Conservation (phyloP, 2,888 invertebrate species). For the Notodonta dromedarius region DNA sequence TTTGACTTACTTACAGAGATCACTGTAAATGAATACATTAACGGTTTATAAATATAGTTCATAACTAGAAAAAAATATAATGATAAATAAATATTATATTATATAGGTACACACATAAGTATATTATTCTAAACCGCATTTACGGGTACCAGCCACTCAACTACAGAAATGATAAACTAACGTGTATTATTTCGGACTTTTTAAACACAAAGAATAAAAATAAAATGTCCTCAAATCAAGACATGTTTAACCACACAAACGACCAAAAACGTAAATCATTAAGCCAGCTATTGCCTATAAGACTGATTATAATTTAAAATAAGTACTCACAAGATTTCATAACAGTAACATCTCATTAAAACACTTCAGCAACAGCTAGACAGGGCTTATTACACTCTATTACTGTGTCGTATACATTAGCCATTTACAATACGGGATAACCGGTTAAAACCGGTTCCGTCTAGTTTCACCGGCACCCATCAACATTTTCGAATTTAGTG, state of each 20-base stretch:
- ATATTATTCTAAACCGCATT: too few relatives aligned
- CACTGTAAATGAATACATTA: too few relatives aligned
- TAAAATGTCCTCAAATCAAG: too few relatives aligned
- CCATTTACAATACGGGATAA: constrained; percentile 20
- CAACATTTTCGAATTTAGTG: constrained; percentile 42
- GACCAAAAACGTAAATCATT: constrained; percentile 23
- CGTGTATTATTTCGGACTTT: too few relatives aligned
- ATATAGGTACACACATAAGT: too few relatives aligned
- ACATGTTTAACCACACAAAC: background rate
- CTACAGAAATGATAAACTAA: too few relatives aligned
- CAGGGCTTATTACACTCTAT: constrained; percentile 34
- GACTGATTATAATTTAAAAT: constrained; percentile 10
- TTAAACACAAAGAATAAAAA: too few relatives aligned
- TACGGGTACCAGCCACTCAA: too few relatives aligned
- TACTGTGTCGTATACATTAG: constrained; percentile 26
- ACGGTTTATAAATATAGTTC: too few relatives aligned
- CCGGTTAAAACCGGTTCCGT: constrained; percentile 32
- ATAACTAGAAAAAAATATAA: too few relatives aligned
- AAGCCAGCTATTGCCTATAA: constrained; percentile 20
- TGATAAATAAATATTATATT: too few relatives aligned
- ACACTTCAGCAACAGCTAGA: constrained; percentile 30
- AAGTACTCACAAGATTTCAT: constrained; percentile 21
- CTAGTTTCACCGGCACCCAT: constrained; percentile 34
- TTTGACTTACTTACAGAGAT: too few relatives aligned
- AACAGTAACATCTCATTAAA: constrained; percentile 27